A percentile compares a stretch with the other conserved stretches of the same genome.
phyloP scores from a whole-genome alignment of 1,140 invertebrate genomes.

The Trichonephila clavata region DNA sequence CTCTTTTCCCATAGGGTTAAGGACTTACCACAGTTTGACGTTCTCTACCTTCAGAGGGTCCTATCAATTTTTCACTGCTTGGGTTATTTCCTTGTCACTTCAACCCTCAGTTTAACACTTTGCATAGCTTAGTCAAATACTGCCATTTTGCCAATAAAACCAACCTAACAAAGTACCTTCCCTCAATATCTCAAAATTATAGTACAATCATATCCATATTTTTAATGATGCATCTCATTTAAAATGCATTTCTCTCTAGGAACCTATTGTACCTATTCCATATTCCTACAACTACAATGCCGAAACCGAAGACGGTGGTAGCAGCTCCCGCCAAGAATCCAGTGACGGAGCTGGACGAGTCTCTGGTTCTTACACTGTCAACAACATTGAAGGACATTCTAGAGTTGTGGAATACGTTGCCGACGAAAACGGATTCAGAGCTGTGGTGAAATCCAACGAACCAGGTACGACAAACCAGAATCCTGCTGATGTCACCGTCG shows the following conservation, averaged over 20 bases:
- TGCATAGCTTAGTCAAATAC: too few relatives aligned
- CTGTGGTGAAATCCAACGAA: constrained; percentile 28
- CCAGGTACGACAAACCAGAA: constrained; percentile 34
- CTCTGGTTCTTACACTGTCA: constrained; percentile 38
- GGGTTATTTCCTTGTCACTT: too few relatives aligned
- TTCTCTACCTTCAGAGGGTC: too few relatives aligned
- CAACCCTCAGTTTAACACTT: too few relatives aligned
- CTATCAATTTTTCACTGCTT: too few relatives aligned
- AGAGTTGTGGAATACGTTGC: constrained; percentile 32
- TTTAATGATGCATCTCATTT: too few relatives aligned
- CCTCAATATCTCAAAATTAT: too few relatives aligned
- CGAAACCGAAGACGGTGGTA: constrained; percentile 33
- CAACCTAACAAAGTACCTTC: too few relatives aligned
- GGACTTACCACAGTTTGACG: too few relatives aligned
- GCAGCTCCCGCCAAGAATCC: constrained; percentile 33
- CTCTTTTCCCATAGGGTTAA: too few relatives aligned
- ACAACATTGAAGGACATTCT: constrained; percentile 18
- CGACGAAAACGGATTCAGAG: constrained; percentile 38
- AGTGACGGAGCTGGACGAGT: constrained; percentile 34
- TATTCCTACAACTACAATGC: constrained; percentile 48
- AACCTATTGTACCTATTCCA: not conserved
- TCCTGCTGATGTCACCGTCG: constrained; percentile 35
- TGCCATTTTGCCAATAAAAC: too few relatives aligned
- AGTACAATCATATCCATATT: too few relatives aligned
- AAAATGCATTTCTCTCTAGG: not conserved